Base-by-base conservation (phyloP, 2,113 vertebrate species). In the Melanerpes aurifrons region DNA sequence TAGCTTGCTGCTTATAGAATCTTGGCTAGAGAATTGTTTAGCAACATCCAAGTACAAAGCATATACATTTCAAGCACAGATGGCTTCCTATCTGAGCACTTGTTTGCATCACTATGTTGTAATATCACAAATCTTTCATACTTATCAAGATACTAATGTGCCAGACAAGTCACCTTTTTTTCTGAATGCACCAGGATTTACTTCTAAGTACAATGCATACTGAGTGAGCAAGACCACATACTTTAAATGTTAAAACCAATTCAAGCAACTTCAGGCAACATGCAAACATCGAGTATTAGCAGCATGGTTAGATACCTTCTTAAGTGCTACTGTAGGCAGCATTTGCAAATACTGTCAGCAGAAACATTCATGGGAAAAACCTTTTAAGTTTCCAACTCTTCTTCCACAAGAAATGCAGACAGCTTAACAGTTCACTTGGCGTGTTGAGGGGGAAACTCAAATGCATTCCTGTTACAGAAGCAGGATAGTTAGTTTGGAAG, bases 51-150 rank as follows among this genome's bases (percentile, higher is more conserved):
- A 94, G 70, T 82, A 93, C 82, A 92, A 74, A 92, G 69, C 63
- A 77, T 47, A 84, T 86, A 93, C 59, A 37, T 94, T 96, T 86
- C 96, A 57, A 95, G 93, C 89, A 96, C 96, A 97, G 96, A 95
- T 97, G 94, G 95, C 59, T 93, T 95, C 78, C 79, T 93, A 93
- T 87, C 94, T 89, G 93, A 96, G 70, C 59, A 77, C 87, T 94
- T 93, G 87, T 97, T 94, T 95, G 96, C 92, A 96, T 97, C 96
- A 96, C 78, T 84, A 53, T 63, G 72, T 76, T 95, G 83, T 86
- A 95, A 81, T 87, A 93, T 59, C 94, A 93, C 92, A 96, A 92
- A 93, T 93, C 87, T 95, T 95, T 92, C 89, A 92, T 89, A 96
- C 95, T 95, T 95, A 94, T 92, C 92, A 95, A 91, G 68, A 79